Conservation (phyloP, 1,140 invertebrate species). For the Onthophagus taurus region DNA sequence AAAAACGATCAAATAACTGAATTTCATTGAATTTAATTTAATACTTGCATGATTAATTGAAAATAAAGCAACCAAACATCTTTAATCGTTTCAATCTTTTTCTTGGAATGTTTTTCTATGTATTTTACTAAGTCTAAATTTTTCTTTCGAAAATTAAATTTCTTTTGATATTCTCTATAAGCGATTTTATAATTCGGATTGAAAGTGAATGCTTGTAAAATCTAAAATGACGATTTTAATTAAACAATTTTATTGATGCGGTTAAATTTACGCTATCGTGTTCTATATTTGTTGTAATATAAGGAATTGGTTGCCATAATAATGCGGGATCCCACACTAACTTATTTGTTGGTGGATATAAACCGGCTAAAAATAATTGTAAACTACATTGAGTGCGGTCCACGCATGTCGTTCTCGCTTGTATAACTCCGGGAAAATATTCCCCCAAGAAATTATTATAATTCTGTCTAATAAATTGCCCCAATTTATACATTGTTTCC, state of each 20-base stretch:
- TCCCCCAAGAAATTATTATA: constrained; percentile 50
- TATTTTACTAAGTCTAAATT: too few relatives aligned
- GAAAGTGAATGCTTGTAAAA: not conserved
- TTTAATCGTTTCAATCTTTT: too few relatives aligned
- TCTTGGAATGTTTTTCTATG: too few relatives aligned
- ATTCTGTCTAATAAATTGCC: constrained; percentile 48
- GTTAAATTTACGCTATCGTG: not conserved
- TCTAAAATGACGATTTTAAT: not conserved
- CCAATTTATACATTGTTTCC: constrained; percentile 33
- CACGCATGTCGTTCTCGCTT: constrained; percentile 4
- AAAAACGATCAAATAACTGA: too few relatives aligned
- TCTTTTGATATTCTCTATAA: too few relatives aligned
- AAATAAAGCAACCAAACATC: too few relatives aligned
- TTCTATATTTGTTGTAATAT: constrained; percentile 35
- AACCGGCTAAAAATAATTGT: constrained; percentile 8
- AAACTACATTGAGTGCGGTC: not conserved
- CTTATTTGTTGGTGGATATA: constrained; percentile 1
- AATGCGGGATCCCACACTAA: not conserved
- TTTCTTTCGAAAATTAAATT: too few relatives aligned
- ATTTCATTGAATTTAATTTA: too few relatives aligned
- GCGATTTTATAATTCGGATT: too few relatives aligned
- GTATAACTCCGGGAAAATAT: constrained; percentile 35
- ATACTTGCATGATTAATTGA: too few relatives aligned
- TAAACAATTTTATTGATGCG: too few relatives aligned
- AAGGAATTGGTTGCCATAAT: constrained; percentile 23